Evolutionary conservation across 2,888 invertebrate genomes (phyloP).

Genomic region (Herminia tarsipennalis): DNA sequence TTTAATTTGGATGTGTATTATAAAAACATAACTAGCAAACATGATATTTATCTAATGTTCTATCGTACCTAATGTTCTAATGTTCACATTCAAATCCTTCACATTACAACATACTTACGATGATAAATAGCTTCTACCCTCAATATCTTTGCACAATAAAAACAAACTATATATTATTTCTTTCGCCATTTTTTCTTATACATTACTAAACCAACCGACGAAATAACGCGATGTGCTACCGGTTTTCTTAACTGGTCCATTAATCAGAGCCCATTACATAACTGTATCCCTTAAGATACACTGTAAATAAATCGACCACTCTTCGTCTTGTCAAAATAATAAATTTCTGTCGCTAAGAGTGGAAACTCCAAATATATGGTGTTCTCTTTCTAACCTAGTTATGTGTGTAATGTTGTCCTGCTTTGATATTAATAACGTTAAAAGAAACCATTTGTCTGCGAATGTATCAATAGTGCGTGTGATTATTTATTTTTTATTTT

Average conservation of each 20-base stretch:
- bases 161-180: slow-evolving; percentile 3
- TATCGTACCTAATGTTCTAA: no score
- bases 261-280: slow-evolving; percentile 37
- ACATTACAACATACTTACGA: not conserved
- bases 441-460: slow-evolving; percentile 34
- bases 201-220: slow-evolving; percentile 5
- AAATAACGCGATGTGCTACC: slow-evolving; percentile 10
- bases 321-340: slow-evolving; percentile 47
- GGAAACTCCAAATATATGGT: slow-evolving; percentile 15
- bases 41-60: no score
- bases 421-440: slow-evolving; percentile 30
- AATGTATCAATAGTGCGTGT: slow-evolving; percentile 35
- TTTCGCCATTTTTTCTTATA: slow-evolving; percentile 4
- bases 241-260: slow-evolving; percentile 21
- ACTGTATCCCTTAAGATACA: slow-evolving; percentile 27
- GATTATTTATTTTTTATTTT: no score
- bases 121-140: not conserved
- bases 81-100: no score
- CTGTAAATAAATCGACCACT: slow-evolving; percentile 44
- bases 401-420: slow-evolving; percentile 15
- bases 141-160: not conserved
- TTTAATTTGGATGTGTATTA: no score
- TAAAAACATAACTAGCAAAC: no score
- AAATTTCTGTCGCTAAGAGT: slow-evolving; percentile 35
- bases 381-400: slow-evolving; percentile 11